These are phyloP conservation scores for Podarcis raffonei DNA, from an alignment of 2,113 vertebrate genomes.

Conservation along the genomic window DNA sequence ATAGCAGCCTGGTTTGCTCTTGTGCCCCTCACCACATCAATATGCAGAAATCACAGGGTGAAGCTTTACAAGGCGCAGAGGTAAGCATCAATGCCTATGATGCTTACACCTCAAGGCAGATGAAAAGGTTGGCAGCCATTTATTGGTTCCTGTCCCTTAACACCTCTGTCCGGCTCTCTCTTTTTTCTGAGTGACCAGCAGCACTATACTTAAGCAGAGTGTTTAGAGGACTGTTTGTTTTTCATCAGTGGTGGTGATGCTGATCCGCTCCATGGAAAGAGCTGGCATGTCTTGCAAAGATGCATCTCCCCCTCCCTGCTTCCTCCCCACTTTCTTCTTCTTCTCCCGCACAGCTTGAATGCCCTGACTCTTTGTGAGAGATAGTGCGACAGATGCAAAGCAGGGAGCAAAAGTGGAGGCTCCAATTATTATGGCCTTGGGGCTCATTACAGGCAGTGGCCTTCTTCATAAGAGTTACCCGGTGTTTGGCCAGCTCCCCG, in stretches of 20 bases:
- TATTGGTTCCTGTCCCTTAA: neutral
- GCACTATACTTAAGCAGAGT: neutral
- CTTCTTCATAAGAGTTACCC: constrained; percentile 62
- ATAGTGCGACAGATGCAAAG: constrained; percentile 49
- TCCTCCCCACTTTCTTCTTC: neutral
- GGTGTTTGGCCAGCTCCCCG: constrained; percentile 61
- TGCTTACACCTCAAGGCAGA: neutral
- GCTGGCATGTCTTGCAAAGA: constrained; percentile 4
- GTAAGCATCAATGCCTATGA: neutral
- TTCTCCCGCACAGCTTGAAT: constrained; percentile 12
- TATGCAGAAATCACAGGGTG: neutral
- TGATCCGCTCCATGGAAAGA: neutral
- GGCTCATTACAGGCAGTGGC: constrained; percentile 58
- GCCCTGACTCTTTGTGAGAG: neutral
- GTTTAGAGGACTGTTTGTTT: neutral
- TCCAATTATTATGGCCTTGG: constrained; percentile 67
- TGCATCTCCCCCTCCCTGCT: neutral
- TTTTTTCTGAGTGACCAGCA: neutral
- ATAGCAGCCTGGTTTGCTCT: neutral
- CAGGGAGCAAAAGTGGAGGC: constrained; percentile 46
- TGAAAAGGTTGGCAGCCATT: neutral
- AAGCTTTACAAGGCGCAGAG: neutral
- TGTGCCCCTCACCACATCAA: neutral
- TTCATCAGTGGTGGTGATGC: neutral
- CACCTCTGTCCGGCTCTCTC: neutral